These are phyloP conservation scores for Euphonia xanthogaster DNA, from an alignment of 2,797 vertebrate species.

Conservation along the genomic window DNA sequence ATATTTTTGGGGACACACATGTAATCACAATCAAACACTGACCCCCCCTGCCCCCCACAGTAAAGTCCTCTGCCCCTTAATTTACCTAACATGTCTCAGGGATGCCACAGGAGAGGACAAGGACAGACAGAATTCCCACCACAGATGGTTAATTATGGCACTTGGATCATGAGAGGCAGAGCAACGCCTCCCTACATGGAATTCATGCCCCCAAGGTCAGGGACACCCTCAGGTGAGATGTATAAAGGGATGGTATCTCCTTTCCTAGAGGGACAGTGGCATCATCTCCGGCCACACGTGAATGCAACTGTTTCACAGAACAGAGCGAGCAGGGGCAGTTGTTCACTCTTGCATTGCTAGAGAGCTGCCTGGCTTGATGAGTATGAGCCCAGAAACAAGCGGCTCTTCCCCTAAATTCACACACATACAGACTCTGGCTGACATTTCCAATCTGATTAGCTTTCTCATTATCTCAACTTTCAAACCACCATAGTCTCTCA, in stretches of 20 bases:
- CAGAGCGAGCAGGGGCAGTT: background rate
- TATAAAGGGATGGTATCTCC: background rate
- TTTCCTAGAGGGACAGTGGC: background rate
- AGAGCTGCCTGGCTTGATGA: background rate
- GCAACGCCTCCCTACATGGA: background rate
- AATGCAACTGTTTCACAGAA: background rate
- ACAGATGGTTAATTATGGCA: background rate
- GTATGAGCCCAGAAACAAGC: background rate
- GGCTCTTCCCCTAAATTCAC: background rate
- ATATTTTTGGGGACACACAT: background rate
- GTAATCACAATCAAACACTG: background rate
- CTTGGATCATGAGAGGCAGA: background rate
- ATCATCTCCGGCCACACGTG: background rate
- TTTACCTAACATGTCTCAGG: accelerated
- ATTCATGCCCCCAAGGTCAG: background rate
- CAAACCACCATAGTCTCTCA: background rate
- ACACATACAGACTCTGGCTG: background rate
- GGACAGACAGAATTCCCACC: background rate
- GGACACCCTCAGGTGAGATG: background rate
- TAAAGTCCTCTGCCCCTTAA: background rate
- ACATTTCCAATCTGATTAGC: background rate
- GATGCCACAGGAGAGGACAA: background rate
- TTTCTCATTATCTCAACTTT: background rate
- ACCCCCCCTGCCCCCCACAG: background rate
- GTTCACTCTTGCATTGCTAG: background rate